Evolutionary conservation across 2,888 invertebrate species (phyloP), one percentile per base, ranked within the genome.

Genomic region (Tachina lurida): DNA sequence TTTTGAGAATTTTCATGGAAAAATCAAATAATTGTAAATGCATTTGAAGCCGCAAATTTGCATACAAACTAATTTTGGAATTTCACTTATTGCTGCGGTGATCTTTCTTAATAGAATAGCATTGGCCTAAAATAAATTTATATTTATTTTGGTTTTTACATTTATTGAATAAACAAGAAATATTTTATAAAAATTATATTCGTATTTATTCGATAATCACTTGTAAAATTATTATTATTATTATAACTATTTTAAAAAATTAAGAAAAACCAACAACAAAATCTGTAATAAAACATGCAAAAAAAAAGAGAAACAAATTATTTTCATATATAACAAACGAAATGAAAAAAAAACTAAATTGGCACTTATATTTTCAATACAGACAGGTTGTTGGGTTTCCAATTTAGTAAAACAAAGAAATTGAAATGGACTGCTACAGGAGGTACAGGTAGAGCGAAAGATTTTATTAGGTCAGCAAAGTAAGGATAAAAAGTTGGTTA

Each of bases 281-380:
- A 83, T 62, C 63, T 85, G 75, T 86, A 86, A 86, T 83, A 86
- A 85, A 86, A 67, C 65, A 75, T 39, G 54, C 13, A 62, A 60
- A 31, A 62, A 60, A 75, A 83, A 62, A 60, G 63, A 67, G 43
- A 82, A 70, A 75, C 67, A 84, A 74, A 78, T 75, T 84, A 81
- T 81, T 86, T 76, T 86, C 79, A 86, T 79, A 86, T 76, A 83
- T 68, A 76, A 76, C 79, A 83, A 86, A 85, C 82, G 78, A 85
- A 85, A 82, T 82, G 62, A 73, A 77, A 71, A 15, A 67, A 68
- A 73, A 58, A 76, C 0, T 54, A 45, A 22, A 65, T 73, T 86
- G 63, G 71, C 78, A 78, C 65, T 82, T 81, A 73, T 74, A 73
- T 74, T 84, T 81, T 12, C 56, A 52, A 58, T 12, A 17, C 10